Evolutionary conservation across 2,113 vertebrate genomes (phyloP), one percentile per base, ranked within the genome.

Genomic region (Hypomesus transpacificus): DNA sequence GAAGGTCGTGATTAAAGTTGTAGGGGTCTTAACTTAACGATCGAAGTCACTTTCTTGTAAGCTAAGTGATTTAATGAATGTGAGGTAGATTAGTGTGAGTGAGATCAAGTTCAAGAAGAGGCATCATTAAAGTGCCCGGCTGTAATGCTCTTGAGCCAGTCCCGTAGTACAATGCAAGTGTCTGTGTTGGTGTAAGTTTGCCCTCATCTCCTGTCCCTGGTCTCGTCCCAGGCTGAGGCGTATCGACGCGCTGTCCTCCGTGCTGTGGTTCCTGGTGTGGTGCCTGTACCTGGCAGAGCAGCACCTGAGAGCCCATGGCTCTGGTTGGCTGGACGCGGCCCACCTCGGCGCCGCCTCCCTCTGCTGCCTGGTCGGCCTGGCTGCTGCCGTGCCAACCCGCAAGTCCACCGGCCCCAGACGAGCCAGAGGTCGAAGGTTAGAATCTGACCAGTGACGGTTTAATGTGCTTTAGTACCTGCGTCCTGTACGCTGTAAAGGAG

Each of bases 381-480:
- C 94, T 0, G 95, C 96, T 6, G 94, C 97, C 0, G 91, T 96
- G 86, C 94, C 96, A 73, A 97, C 94, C 0, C 91, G 86, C 87
- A 98, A 95, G 75, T 80, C 94, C 0, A 86, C 84, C 3, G 91
- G 92, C 89, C 91, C 87, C 3, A 90, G 95, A 90, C 94, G 95
- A 94, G 79, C 74, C 88, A 93, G 93, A 90, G 93, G 95, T 85
- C 94, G 94, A 96, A 98, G 97, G 97, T 99, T 95, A 98, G 97
- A 98, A 91, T 90, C 91, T 85, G 89, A 93, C 87, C 91, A 92
- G 86, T 96, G 92, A 94, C 87, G 70, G 91, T 90, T 50, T 68
- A 54, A 20, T 88, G 87, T 89, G 87, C 89, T 78, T 81, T 60
- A 80, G 71, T 71, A 66, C 8, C 34, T 39, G 8, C 14, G 13